Base-by-base conservation (phyloP, 2,888 invertebrate genomes). In the Folsomia candida region DNA sequence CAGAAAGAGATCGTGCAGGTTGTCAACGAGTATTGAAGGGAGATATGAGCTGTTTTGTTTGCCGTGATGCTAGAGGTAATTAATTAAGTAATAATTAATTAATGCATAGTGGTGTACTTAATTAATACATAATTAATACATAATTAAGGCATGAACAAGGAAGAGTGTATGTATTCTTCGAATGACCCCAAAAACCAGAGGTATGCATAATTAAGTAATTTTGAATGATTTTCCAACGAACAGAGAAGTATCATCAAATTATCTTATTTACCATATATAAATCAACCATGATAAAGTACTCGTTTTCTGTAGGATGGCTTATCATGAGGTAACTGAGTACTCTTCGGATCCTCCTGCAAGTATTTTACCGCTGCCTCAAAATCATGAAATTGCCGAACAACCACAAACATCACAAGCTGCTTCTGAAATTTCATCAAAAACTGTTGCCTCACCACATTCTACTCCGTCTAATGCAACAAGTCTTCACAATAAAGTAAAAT, bases 121-220 rank as follows among this genome's bases (percentile, higher is more conserved):
- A n/a, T n/a, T n/a, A n/a, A n/a, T n/a, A n/a, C n/a, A n/a, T n/a
- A n/a, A n/a, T n/a, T n/a, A n/a, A n/a, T n/a, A n/a, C n/a, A n/a
- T n/a, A n/a, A n/a, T n/a, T n/a, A n/a, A n/a, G 90, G 90, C 0
- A 84, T 88, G 64, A 88, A 89, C 82, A 88, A 91, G 80, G 91
- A 91, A 82, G 91, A 91, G 82, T 91, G 91, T 81, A 90, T 91
- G 88, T 91, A 88, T 82, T 87, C 90, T 9, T 89, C 89, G 0
- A 89, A 89, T 79, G 87, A 88, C 57, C 89, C 89, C 0, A 86
- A 87, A 81, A 86, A 86, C 63, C 87, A 54, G 22, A 6, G 22
- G n/a, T n/a, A n/a, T n/a, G n/a, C n/a, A n/a, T n/a, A n/a, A n/a
- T n/a, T n/a, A n/a, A n/a, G n/a, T n/a, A n/a, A n/a, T n/a, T n/a